Conservation (phyloP, 2,888 invertebrate genomes). For the Petrolisthes manimaculis region DNA sequence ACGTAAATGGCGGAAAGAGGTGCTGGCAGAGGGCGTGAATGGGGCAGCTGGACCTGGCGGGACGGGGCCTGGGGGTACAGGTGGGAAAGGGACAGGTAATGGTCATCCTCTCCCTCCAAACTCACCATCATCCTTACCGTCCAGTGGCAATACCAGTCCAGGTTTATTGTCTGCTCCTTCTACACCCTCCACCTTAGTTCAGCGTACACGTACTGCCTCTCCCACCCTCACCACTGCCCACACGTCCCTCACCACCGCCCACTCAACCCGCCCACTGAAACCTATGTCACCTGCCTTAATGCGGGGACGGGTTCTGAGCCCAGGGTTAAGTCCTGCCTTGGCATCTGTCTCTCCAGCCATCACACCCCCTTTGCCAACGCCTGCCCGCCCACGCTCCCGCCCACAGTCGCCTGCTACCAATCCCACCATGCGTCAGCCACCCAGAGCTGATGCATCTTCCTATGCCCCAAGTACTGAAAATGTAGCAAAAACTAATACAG, state of each 20-base stretch:
- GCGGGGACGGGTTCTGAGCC: slow-evolving; percentile 45
- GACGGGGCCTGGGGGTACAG: slow-evolving; percentile 56
- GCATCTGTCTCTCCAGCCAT: slow-evolving; percentile 48
- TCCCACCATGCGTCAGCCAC: slow-evolving; percentile 49
- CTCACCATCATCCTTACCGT: slow-evolving; percentile 67
- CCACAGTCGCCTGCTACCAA: slow-evolving; percentile 59
- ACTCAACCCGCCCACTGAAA: slow-evolving; percentile 67
- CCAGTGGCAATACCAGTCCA: slow-evolving; percentile 69
- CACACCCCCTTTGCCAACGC: slow-evolving; percentile 50
- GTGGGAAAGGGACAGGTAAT: slow-evolving; percentile 47
- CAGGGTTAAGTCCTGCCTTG: slow-evolving; percentile 45
- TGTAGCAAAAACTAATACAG: slow-evolving; percentile 73
- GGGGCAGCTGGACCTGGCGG: slow-evolving; percentile 54
- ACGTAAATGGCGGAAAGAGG: slow-evolving; percentile 91
- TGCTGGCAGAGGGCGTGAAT: slow-evolving; percentile 69
- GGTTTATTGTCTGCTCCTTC: slow-evolving; percentile 68
- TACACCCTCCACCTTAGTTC: slow-evolving; percentile 68
- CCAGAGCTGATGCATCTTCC: slow-evolving; percentile 56
- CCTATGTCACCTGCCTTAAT: slow-evolving; percentile 54
- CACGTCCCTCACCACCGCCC: slow-evolving; percentile 59
- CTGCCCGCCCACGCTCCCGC: slow-evolving; percentile 59
- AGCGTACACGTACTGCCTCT: slow-evolving; percentile 68
- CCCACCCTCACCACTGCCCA: slow-evolving; percentile 65
- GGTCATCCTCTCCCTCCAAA: slow-evolving; percentile 52
- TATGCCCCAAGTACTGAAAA: slow-evolving; percentile 66